Evolutionary conservation across 53 echinoderm and acorn worm species (phyloP).

Genomic region (Astropecten irregularis): DNA sequence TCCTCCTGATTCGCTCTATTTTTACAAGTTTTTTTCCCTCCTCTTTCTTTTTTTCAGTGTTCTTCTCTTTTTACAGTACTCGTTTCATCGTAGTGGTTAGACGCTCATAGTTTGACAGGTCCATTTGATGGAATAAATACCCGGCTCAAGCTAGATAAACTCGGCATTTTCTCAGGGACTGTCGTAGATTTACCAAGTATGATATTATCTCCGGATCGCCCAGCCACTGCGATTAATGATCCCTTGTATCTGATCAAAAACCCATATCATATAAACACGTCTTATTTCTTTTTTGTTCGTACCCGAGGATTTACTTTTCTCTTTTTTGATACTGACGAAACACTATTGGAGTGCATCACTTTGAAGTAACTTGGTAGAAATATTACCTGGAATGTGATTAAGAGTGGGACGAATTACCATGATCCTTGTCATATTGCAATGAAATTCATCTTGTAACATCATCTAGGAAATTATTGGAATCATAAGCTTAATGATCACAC

Average conservation of each 20-base stretch:
- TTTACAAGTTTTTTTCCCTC: neutral
- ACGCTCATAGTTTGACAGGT: slow-evolving; percentile 25
- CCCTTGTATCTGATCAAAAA: slow-evolving; percentile 5
- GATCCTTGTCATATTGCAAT: neutral
- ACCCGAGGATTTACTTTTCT: too few relatives aligned
- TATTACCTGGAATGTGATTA: neutral
- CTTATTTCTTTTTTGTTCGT: too few relatives aligned
- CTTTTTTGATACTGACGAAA: too few relatives aligned
- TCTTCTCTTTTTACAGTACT: too few relatives aligned
- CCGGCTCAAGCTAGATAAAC: neutral
- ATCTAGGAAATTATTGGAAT: neutral
- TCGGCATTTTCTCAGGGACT: neutral
- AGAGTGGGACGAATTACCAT: slow-evolving; percentile 7
- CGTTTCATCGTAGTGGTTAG: too few relatives aligned
- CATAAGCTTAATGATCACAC: neutral
- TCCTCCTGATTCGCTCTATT: slow-evolving; percentile 30
- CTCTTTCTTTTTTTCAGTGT: neutral
- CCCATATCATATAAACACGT: slow-evolving; percentile 25
- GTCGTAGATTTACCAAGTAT: neutral
- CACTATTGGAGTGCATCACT: neutral
- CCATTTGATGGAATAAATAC: slow-evolving; percentile 8
- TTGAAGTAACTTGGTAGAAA: neutral
- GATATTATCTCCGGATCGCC: too few relatives aligned
- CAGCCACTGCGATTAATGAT: neutral
- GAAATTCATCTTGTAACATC: neutral